Conservation (phyloP, 2,797 vertebrate species). For the Lycodopsis pacificus region DNA sequence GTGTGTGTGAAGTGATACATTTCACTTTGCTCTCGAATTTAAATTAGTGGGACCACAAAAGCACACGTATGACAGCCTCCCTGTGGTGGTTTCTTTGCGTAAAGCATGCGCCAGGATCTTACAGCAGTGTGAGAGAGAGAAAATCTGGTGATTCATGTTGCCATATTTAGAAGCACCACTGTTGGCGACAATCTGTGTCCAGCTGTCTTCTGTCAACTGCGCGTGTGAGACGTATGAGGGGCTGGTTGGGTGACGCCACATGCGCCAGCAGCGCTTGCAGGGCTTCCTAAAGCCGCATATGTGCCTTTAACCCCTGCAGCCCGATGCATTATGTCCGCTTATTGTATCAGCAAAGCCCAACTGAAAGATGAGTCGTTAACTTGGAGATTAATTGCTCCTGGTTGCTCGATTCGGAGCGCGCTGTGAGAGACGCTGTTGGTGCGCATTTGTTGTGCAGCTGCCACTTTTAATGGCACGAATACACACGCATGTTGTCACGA, state of each 20-base stretch:
- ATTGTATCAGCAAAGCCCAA: too few relatives aligned
- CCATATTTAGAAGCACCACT: constrained; percentile 83
- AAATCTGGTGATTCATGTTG: constrained; percentile 67
- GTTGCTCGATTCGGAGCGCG: background rate
- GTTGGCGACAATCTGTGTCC: constrained; percentile 53
- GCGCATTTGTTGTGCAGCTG: constrained; percentile 35
- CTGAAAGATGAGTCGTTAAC: background rate
- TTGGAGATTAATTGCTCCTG: background rate
- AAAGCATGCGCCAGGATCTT: constrained; percentile 3
- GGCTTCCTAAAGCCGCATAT: constrained; percentile 9
- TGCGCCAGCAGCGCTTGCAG: constrained; percentile 19
- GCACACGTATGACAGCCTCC: background rate
- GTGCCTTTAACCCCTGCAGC: background rate
- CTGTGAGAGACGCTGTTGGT: background rate
- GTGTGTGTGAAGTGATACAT: background rate
- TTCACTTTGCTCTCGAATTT: background rate
- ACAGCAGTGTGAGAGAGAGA: constrained; percentile 29
- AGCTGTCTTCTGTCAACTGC: constrained; percentile 71
- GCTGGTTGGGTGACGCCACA: constrained; percentile 34
- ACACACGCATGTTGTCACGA: constrained; percentile 19
- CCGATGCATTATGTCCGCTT: background rate
- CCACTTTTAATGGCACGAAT: constrained; percentile 14
- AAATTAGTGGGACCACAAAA: background rate
- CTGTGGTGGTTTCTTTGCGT: constrained; percentile 7
- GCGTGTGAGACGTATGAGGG: constrained; percentile 38